Base-by-base conservation (phyloP, 2,888 invertebrate genomes). In the Epicampocera succincta region DNA sequence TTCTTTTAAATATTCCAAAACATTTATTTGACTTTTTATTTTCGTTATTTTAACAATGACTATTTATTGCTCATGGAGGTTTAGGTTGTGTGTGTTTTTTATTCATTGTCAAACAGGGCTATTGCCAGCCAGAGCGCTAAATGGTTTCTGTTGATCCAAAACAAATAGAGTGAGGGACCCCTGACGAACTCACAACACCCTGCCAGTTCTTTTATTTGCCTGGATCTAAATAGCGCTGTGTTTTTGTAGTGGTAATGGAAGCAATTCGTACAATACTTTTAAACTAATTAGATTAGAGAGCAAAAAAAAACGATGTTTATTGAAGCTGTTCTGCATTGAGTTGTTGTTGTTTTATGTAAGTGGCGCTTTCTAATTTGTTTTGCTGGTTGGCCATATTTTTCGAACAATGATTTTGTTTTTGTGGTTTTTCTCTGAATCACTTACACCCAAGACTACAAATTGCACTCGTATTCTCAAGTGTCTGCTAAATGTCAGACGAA, bases 81-180 rank as follows among this genome's bases (percentile, higher is more conserved):
- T 73, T 33, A 33, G 3, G 33, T 8, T 33, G 5, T 44, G 19
- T 68, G 42, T 50, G n/a, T 40, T 42, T 66, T 61, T 33, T 66
- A 8, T 38, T 61, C 52, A 76, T 76, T 81, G 81, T 77, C 81
- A 81, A 77, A 69, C 72, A 66, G 68, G 63, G 42, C 21, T 71
- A 71, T 80, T 33, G 63, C 42, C 46, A 12, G 63, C 42, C 46
- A 12, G 29, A 13, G 46, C 25, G 54, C 52, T 50, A 38, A 33
- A 33, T 38, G 19, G 15, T 58, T 40, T 58, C 15, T 44, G 11
- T 46, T 17, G 17, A 33, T 61, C 38, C 17, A 58, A 40, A 48
- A 9, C 15, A 60, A 69, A 48, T 25, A 58, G 63, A 33, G 65
- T 13, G 19, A 29, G 65, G 9, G 19, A 60, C 52, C 56, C 65